These are phyloP conservation scores for Drosophila mercatorum DNA, from an alignment of 2,888 invertebrate species.

Conservation along the genomic window DNA sequence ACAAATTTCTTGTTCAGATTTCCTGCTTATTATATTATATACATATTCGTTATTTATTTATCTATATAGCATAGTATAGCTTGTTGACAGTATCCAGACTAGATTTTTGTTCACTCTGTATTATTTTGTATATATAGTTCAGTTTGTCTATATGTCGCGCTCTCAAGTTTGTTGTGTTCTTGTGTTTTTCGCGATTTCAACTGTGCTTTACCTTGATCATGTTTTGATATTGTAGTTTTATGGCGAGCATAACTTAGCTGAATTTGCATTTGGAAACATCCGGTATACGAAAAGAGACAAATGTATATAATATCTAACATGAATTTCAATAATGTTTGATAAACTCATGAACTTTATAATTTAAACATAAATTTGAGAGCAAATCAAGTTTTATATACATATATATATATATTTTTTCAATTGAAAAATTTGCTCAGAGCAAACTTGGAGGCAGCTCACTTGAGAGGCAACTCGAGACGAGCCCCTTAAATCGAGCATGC, in stretches of 20 bases:
- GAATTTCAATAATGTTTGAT: neutral
- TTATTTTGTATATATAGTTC: slow-evolving; percentile 1
- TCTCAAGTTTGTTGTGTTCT: neutral
- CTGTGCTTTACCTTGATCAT: slow-evolving; percentile 42
- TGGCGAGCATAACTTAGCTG: slow-evolving; percentile 8
- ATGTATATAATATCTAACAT: neutral
- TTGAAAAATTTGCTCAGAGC: slow-evolving; percentile 1
- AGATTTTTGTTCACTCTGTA: neutral
- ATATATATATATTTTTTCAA: neutral
- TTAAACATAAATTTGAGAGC: neutral
- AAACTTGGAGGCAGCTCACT: neutral
- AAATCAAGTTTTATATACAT: neutral
- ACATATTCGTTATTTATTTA: neutral
- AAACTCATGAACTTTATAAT: neutral
- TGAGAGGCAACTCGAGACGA: slow-evolving; percentile 50
- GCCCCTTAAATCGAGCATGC: slow-evolving; percentile 40
- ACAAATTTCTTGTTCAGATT: neutral
- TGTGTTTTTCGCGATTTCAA: slow-evolving; percentile 11
- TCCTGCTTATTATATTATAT: neutral
- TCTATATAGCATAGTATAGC: neutral
- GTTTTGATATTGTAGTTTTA: slow-evolving; percentile 14
- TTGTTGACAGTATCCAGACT: neutral
- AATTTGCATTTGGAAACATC: slow-evolving; percentile 24
- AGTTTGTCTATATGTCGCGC: slow-evolving; percentile 11
- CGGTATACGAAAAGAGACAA: neutral